phyloP scores from a whole-genome alignment of 2,113 vertebrate genomes.

The Cochlearius cochlearius region DNA sequence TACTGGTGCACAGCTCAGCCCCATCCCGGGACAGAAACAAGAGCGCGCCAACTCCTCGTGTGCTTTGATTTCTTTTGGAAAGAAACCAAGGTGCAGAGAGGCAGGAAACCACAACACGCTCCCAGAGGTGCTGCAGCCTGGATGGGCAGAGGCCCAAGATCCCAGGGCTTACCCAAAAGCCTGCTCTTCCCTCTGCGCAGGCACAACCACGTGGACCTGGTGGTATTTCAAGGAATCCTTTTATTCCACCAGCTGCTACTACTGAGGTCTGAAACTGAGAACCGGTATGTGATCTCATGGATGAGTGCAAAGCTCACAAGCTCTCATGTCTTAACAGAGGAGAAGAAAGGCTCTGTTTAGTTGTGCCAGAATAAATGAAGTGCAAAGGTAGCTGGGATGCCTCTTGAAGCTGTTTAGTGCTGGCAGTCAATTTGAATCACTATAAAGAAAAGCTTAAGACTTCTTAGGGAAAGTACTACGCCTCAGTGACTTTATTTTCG shows the following conservation, averaged over 20 bases:
- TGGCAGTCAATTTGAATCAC: slow-evolving; percentile 8
- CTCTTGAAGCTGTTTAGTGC: slow-evolving; percentile 38
- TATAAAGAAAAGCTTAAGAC: background rate
- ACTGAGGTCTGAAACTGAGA: slow-evolving; percentile 38
- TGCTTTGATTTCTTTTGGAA: background rate
- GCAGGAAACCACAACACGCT: background rate
- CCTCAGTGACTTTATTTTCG: background rate
- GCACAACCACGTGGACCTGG: background rate
- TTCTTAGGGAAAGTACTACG: background rate
- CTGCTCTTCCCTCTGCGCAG: background rate
- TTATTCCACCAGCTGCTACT: slow-evolving; percentile 54
- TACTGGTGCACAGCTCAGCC: background rate
- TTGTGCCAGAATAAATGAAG: slow-evolving; percentile 50
- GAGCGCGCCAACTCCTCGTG: background rate
- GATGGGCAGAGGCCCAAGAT: background rate
- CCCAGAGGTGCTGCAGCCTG: background rate
- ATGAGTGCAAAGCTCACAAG: slow-evolving; percentile 45
- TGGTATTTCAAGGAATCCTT: slow-evolving; percentile 47
- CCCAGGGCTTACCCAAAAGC: background rate
- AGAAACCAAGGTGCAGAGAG: background rate
- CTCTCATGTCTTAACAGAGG: background rate
- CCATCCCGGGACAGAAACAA: background rate
- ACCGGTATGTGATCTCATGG: slow-evolving; percentile 17
- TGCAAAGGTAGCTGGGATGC: slow-evolving; percentile 16
- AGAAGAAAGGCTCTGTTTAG: slow-evolving; percentile 38